A percentile compares a stretch with the other conserved stretches of the same genome.
Conservation (phyloP, 2,797 vertebrate species). For the Argya squamiceps region DNA sequence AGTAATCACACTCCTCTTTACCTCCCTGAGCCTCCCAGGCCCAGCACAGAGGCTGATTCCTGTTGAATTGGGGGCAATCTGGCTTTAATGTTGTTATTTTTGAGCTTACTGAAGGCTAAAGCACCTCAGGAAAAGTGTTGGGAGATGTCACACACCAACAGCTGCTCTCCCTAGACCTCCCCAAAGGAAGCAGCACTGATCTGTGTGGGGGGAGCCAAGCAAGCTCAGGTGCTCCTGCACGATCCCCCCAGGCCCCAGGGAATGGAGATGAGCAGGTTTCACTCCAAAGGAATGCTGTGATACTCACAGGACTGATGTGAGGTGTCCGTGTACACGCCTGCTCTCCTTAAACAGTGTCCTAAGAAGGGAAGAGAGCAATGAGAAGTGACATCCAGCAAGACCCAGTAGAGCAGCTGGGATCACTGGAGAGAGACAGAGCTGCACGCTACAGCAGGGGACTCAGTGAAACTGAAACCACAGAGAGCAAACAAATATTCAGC, state of each 20-base stretch:
- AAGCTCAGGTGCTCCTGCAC: conserved; percentile 17
- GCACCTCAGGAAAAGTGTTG: neutral
- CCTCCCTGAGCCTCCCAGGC: neutral
- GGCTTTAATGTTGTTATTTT: neutral
- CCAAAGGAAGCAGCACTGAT: neutral
- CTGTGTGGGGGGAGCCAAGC: neutral
- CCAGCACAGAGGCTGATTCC: neutral
- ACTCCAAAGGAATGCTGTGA: conserved; percentile 24
- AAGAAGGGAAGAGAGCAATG: conserved; percentile 61
- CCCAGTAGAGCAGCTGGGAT: conserved; percentile 66
- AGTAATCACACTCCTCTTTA: neutral
- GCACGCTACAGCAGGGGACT: conserved; percentile 27
- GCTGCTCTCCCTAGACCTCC: neutral
- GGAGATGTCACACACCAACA: neutral
- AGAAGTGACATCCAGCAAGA: conserved; percentile 60
- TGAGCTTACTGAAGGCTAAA: neutral
- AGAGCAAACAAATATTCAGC: neutral
- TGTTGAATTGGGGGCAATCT: neutral
- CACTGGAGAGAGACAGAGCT: conserved; percentile 63
- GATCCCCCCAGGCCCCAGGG: conserved; percentile 51
- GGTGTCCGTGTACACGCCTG: conserved; percentile 81
- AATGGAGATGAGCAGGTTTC: conserved; percentile 33
- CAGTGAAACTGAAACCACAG: neutral
- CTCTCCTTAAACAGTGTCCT: conserved; percentile 90
- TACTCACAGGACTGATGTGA: conserved; percentile 85